Conservation (phyloP, 2,888 invertebrate genomes). For the Carcina quercana region DNA sequence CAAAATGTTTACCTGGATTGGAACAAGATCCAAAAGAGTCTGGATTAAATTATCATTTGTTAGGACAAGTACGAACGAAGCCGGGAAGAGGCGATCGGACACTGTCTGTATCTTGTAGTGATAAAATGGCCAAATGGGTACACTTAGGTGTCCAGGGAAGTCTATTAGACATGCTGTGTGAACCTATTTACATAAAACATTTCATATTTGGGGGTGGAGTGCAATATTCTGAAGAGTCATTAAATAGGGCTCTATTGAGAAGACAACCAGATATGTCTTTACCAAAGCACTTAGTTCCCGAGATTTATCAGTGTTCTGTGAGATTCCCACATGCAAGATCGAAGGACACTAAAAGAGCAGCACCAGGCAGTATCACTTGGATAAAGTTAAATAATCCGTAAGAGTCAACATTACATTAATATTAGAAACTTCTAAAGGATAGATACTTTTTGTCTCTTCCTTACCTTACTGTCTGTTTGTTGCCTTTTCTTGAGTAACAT, state of each 20-base stretch:
- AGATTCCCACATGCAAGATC: slow-evolving; percentile 33
- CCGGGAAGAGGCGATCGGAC: slow-evolving; percentile 94
- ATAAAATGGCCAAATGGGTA: slow-evolving; percentile 94
- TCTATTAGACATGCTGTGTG: slow-evolving; percentile 77
- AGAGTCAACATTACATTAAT: slow-evolving; percentile 25
- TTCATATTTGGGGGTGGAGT: slow-evolving; percentile 81
- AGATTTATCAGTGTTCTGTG: slow-evolving; percentile 36
- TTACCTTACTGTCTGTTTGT: too few species aligned
- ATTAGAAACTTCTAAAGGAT: too few species aligned
- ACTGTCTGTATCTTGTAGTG: slow-evolving; percentile 93
- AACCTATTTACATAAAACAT: slow-evolving; percentile 80
- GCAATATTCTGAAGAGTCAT: slow-evolving; percentile 75
- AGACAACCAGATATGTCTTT: slow-evolving; percentile 29
- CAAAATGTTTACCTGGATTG: slow-evolving; percentile 80
- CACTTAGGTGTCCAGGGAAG: slow-evolving; percentile 90
- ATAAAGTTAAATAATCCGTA: slow-evolving; percentile 35
- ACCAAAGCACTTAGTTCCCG: slow-evolving; percentile 22
- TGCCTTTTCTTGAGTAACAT: too few species aligned
- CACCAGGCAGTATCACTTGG: slow-evolving; percentile 54
- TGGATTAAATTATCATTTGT: slow-evolving; percentile 77
- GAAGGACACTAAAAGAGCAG: slow-evolving; percentile 30
- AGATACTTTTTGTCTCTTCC: too few species aligned
- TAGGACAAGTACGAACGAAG: slow-evolving; percentile 87
- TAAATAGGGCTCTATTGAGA: slow-evolving; percentile 69
- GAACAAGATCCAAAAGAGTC: slow-evolving; percentile 73